phyloP scores from a whole-genome alignment of 2,113 vertebrate species.

The Boulengeromyrus knoepffleri region DNA sequence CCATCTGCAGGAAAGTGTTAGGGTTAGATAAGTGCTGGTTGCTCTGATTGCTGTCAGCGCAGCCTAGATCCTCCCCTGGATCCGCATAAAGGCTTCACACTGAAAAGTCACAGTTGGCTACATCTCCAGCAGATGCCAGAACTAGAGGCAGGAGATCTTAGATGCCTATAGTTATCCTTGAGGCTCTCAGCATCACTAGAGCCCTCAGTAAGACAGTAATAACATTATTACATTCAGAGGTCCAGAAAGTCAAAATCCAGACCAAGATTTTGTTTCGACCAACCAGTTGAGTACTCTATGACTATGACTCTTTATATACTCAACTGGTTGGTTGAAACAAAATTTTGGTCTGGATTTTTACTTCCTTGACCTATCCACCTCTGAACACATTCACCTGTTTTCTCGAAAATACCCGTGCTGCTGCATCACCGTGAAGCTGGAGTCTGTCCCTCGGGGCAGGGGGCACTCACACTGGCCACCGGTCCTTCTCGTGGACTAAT shows the following conservation, averaged over 20 bases:
- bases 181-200: background rate
- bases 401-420: background rate
- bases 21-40: background rate
- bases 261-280: background rate
- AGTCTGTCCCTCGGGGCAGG: background rate
- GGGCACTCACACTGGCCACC: background rate
- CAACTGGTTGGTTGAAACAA: too few species aligned
- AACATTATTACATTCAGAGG: background rate
- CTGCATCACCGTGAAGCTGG: background rate
- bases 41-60: background rate
- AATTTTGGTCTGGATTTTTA: background rate
- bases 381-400: background rate
- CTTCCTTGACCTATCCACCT: background rate
- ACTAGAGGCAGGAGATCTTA: background rate
- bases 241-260: background rate
- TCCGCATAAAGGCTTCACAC: background rate
- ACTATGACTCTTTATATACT: background rate
- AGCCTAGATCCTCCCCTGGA: background rate
- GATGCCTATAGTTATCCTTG: background rate
- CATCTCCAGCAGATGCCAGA: background rate
- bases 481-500: background rate
- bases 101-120: background rate
- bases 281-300: background rate
- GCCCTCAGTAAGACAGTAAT: background rate
- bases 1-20: background rate